Base-by-base conservation (phyloP, 2,113 vertebrate species). In the Pelecanus crispus region DNA sequence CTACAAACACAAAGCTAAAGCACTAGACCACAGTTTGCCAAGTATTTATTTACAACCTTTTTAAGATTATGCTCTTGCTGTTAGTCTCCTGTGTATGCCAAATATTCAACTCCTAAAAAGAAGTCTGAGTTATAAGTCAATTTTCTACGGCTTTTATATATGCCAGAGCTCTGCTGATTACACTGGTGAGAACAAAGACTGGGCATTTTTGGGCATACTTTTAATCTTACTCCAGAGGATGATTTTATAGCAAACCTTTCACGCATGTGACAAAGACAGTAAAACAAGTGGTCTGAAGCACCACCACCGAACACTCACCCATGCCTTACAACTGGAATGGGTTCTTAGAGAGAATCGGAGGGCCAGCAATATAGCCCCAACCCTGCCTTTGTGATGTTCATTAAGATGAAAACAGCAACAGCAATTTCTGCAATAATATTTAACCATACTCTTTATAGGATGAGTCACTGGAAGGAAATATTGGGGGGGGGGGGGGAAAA, bases 71-170 rank as follows among this genome's bases (percentile, higher is more conserved):
- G 34, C 29, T 52, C 47, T n/a, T 62, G 52, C 52, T 63, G 14
- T 45, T 55, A n/a, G 32, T 34, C 26, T 71, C 44, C 80, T 67
- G 40, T 9, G 16, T 32, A 59, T 36, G 81, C 28, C 36, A 89
- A 94, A 91, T 17, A 79, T 10, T 78, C 47, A 93, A 55, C 59
- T 31, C 77, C 73, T 91, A 94, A 79, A 89, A 96, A 97, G 92
- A 94, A 95, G 92, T 84, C 91, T 82, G 86, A 96, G 42, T 79
- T 80, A 17, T 3, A 70, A 87, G 63, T 32, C 10, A 75, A 61
- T 31, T 95, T 80, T 66, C n/a, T 50, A 3, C 4, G 40, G 49
- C 53, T 94, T 89, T 86, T 70, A 17, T 3, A 56, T 6, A 52
- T 21, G 42, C 31, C 66, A 82, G 50, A 83, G 50, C 71, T 92